A percentile compares a stretch with the other conserved stretches of the same genome.
phyloP scores from a whole-genome alignment of 2,888 invertebrate genomes.

The Lycophotia porphyrea region DNA sequence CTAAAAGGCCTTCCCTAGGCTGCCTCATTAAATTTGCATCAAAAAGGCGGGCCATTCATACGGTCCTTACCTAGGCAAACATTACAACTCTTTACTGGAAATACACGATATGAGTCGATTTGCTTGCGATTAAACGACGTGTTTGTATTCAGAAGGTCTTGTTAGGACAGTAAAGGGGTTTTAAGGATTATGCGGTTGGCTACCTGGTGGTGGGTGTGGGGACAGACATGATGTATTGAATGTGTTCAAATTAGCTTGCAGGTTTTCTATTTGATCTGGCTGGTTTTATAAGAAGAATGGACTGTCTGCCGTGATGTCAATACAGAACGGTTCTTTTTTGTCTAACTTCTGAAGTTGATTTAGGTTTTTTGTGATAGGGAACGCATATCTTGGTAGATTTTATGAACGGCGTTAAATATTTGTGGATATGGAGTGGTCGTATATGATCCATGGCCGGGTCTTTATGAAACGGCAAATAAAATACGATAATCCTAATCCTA shows the following conservation, averaged over 20 bases:
- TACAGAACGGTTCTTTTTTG: neutral
- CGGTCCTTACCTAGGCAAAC: constrained; percentile 75
- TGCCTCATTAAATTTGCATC: constrained; percentile 87
- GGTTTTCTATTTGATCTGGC: constrained; percentile 11
- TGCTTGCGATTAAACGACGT: constrained; percentile 49
- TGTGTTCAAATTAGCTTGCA: constrained; percentile 1
- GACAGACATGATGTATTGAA: constrained; percentile 14
- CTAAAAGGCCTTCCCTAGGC: constrained; percentile 77
- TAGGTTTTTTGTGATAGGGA: neutral
- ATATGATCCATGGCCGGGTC: neutral
- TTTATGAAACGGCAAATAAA: neutral
- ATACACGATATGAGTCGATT: constrained; percentile 61
- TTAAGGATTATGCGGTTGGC: constrained; percentile 22
- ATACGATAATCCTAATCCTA: too few relatives aligned
- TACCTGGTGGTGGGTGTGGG: constrained; percentile 14
- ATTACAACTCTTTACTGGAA: constrained; percentile 65
- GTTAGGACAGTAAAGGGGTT: constrained; percentile 8
- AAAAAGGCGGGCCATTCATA: constrained; percentile 79
- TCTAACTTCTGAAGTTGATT: neutral
- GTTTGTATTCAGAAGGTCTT: constrained; percentile 38
- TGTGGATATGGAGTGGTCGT: too few relatives aligned
- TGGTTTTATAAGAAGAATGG: neutral
- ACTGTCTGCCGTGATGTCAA: neutral
- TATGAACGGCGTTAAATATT: neutral
- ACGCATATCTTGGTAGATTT: neutral